Base-by-base conservation (phyloP, 2,888 invertebrate species). In the Andrena camellia region DNA sequence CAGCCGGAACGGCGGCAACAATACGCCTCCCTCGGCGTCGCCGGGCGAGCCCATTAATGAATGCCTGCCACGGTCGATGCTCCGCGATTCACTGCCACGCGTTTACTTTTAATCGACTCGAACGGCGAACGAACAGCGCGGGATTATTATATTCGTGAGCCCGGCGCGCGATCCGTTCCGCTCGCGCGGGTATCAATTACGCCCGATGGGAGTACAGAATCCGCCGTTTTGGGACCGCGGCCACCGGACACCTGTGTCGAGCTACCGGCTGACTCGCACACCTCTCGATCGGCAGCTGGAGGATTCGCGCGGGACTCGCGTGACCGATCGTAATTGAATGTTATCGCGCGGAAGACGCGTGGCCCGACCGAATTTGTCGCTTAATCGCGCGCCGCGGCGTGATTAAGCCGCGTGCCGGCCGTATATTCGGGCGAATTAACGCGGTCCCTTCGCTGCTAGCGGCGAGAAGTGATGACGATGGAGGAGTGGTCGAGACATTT, bases 31-130 rank as follows among this genome's bases (percentile, higher is more conserved):
- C 42, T 42, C 31, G 23, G 26, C 31, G 57, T 70, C 74, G 73
- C 64, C 64, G 35, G 35, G 54, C 23, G 31, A 59, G 31, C 26
- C 63, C 52, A 29, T 69, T 67, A 62, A 68, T 68, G 42, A 62
- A 68, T 68, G 42, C 52, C 35, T 42, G 10, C 8, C 23, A n/a
- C 59, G 50, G 66, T 75, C n/a, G 33, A 33, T 57, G 50, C 29
- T 10, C 54, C 23, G n/a, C 59, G 50, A 67, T 71, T 13, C 33
- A 29, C 33, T 60, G 26, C 35, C 73, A 69, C 62, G 69, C 42
- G 74, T 78, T 81, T 77, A 80, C 77, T 68, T 81, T 82, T 84
- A 86, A 86, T 86, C 80, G 79, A 86, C 86, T 80, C 79, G 73
- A 74, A 23, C 66, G 69, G 68, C 75, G 50, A 79, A 33, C 62